Evolutionary conservation across 92 coral and sea anemone genomes (phyloP).

Genomic region (Epizoanthus rinbou): DNA sequence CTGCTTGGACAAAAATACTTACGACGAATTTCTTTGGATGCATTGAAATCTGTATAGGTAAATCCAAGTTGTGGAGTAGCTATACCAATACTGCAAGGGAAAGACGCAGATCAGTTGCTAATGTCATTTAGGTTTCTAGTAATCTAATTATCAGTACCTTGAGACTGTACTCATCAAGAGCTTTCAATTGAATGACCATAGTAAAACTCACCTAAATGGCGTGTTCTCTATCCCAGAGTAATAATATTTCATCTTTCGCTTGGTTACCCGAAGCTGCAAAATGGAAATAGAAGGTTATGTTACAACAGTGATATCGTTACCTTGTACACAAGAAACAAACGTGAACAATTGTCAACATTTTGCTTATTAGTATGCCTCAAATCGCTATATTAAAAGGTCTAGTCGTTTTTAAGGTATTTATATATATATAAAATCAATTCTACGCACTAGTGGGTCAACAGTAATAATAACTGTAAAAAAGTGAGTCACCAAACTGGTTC

Average conservation of each 20-base stretch:
- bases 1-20: conserved; percentile 21
- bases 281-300: conserved; percentile 5
- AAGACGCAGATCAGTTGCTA: background rate
- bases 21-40: conserved; percentile 35
- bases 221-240: conserved; percentile 73
- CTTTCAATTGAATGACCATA: background rate
- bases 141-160: too few relatives aligned
- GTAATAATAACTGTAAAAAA: too few relatives aligned
- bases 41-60: conserved; percentile 50
- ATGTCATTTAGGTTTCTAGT: too few relatives aligned
- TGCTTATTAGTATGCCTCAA: too few relatives aligned
- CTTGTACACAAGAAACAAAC: too few relatives aligned
- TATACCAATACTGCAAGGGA: conserved; percentile 64
- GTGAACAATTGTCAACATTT: too few relatives aligned
- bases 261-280: conserved; percentile 72
- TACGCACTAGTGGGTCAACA: too few relatives aligned
- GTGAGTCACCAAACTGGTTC: too few relatives aligned
- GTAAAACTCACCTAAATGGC: conserved; percentile 74
- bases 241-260: conserved; percentile 66
- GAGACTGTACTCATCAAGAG: background rate
- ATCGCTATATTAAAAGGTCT: too few relatives aligned
- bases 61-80: conserved; percentile 77
- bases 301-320: too few relatives aligned
- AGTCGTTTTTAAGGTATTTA: too few relatives aligned
- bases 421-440: too few relatives aligned